phyloP scores from a whole-genome alignment of 2,113 vertebrate genomes.

The Rousettus leschenaultii region DNA sequence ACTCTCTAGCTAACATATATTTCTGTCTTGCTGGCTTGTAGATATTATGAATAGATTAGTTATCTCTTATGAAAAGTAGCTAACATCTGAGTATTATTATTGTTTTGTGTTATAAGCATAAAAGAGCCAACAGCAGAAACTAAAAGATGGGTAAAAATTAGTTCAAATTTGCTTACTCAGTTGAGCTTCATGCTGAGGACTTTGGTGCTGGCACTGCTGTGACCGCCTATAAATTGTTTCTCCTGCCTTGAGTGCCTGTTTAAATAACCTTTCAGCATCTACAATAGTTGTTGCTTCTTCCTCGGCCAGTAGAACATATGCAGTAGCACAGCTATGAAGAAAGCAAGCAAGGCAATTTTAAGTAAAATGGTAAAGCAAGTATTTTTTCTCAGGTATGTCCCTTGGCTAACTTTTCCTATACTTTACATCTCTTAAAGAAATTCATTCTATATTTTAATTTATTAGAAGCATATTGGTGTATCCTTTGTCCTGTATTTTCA shows the following conservation, averaged over 20 bases:
- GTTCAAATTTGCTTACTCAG: conserved; percentile 81
- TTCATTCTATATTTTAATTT: conserved; percentile 8
- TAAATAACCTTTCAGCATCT: conserved; percentile 97
- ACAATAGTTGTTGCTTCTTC: conserved; percentile 98
- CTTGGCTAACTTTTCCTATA: not conserved
- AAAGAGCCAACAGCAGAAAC: not conserved
- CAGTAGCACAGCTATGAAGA: conserved; percentile 92
- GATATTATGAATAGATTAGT: not conserved
- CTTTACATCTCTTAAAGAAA: not conserved
- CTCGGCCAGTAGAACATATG: conserved; percentile 96
- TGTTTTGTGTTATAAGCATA: conserved; percentile 21
- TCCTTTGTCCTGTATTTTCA: not conserved
- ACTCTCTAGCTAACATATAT: not conserved
- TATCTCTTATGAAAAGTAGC: conserved; percentile 21
- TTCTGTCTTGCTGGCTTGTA: conserved; percentile 24
- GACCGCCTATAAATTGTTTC: conserved; percentile 84
- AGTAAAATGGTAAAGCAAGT: conserved; percentile 15
- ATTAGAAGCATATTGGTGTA: not conserved
- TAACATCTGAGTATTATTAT: not conserved
- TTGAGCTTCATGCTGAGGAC: conserved; percentile 87
- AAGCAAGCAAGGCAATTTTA: conserved; percentile 54
- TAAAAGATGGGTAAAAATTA: not conserved
- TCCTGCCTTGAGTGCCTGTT: conserved; percentile 95
- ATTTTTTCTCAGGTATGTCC: not conserved
- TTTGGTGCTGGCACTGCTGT: conserved; percentile 86